Evolutionary conservation across 2,113 vertebrate genomes (phyloP), one percentile per base, ranked within the genome.

Genomic region (Cyphomyrus plagiostoma): DNA sequence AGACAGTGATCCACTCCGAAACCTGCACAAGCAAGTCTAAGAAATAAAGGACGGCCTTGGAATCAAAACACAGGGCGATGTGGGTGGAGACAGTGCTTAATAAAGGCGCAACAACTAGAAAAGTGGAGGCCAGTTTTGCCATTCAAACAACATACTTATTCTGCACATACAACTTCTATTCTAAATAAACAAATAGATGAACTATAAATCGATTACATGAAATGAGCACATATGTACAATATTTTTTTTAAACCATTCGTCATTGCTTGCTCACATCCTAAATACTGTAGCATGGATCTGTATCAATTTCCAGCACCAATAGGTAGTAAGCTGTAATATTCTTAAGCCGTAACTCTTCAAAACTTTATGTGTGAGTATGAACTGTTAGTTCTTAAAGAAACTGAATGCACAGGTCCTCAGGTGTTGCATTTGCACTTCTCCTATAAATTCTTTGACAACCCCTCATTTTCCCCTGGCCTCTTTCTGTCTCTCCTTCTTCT

Each of bases 381-480:
- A 42, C 6, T 30, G 23, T 88, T 21, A 23, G 30, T 66, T 56
- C 88, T 66, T 19, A 26, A n/a, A 58, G 56, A 62, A 21, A 23
- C 26, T 26, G 58, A 66, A 30, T 66, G 62, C 62, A 66, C n/a
- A 66, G 62, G n/a, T 66, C n/a, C n/a, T 26, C 26, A 10, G n/a
- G n/a, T 6, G 23, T 62, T n/a, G 53, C 17, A 42, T 87, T 89
- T 88, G n/a, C 53, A 52, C 49, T 86, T 66, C 74, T 88, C 21
- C 53, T 58, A n/a, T 58, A 92, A 91, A 88, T 92, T 90, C 89
- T 91, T 85, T 89, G 58, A 77, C 89, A 91, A 26, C 87, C 70
- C 7, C 58, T 90, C 42, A 53, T 88, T 49, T 91, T 89, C 66
- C 89, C 88, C 74, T 56, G 91, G 80, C 89, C 35, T 85, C 74